Percentiles rank a stretch among this genome's conserved stretches.
Conservation (phyloP, 2,113 vertebrate species). For the Ailurus styani region DNA sequence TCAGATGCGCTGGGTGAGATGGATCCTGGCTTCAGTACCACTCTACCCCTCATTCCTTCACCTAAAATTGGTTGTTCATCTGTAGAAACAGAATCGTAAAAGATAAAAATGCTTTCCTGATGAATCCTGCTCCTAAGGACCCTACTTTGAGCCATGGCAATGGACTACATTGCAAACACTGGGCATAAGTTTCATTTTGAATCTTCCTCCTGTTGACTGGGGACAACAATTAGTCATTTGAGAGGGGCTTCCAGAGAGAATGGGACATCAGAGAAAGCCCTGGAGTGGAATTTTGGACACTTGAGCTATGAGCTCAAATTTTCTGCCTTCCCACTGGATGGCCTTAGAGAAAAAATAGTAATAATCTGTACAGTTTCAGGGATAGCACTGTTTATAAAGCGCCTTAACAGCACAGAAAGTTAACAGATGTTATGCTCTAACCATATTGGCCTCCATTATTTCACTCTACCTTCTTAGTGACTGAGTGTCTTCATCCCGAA, state of each 20-base stretch:
- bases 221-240: neutral
- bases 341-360: neutral
- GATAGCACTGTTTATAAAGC: neutral
- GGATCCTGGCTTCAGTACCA: neutral
- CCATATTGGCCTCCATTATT: neutral
- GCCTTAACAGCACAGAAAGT: neutral
- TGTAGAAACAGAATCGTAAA: neutral
- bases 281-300: neutral
- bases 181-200: neutral
- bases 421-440: neutral
- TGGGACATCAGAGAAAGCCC: neutral
- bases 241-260: neutral
- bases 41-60: neutral
- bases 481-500: neutral
- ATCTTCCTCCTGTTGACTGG: neutral
- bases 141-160: neutral
- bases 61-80: neutral
- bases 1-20: neutral
- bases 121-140: neutral
- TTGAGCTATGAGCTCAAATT: neutral
- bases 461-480: neutral
- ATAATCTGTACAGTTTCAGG: neutral
- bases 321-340: neutral
- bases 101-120: neutral
- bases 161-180: neutral